A percentile compares a stretch with the other conserved stretches of the same genome.
These are phyloP conservation scores for Drosophila lacertosa DNA, from an alignment of 1,140 invertebrate genomes.

Conservation along the genomic window DNA sequence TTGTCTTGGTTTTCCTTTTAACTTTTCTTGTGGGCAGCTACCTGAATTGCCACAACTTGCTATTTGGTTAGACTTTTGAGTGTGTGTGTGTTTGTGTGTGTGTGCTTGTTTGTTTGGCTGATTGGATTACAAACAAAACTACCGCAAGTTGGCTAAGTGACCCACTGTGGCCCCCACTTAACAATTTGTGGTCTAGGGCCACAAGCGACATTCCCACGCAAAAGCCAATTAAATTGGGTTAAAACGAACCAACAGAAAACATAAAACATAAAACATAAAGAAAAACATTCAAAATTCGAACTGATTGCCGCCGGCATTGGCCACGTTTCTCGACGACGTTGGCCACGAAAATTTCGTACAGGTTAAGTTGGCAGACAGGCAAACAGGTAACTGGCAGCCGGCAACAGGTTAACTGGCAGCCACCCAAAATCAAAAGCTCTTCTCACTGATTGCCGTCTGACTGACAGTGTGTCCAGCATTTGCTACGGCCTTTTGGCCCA, in stretches of 20 bases:
- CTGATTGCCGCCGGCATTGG: conserved; percentile 12
- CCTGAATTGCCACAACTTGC: conserved; percentile 21
- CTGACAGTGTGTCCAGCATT: conserved; percentile 11
- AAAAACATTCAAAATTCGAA: neutral
- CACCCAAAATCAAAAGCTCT: conserved; percentile 16
- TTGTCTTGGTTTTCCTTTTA: conserved; percentile 20
- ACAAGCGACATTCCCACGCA: conserved; percentile 60
- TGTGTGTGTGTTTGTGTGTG: conserved; percentile 9
- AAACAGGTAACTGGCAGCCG: conserved; percentile 28
- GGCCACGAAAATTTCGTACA: conserved; percentile 14
- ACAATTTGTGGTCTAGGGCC: conserved; percentile 20
- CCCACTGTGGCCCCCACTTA: conserved; percentile 33
- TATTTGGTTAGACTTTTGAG: conserved; percentile 14
- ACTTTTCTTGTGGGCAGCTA: conserved; percentile 25
- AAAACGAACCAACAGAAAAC: conserved; percentile 14
- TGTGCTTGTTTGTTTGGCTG: conserved; percentile 26
- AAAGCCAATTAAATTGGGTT: conserved; percentile 67
- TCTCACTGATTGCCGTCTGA: conserved; percentile 4
- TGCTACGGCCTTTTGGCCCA: conserved; percentile 24
- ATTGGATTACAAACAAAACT: conserved; percentile 56
- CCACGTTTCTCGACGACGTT: conserved; percentile 47
- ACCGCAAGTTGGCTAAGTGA: conserved; percentile 23
- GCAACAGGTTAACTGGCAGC: conserved; percentile 52
- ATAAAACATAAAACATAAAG: too few species aligned
- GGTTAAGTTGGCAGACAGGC: conserved; percentile 6